Base-by-base conservation (phyloP, 2,797 vertebrate genomes). In the Ispidina picta region DNA sequence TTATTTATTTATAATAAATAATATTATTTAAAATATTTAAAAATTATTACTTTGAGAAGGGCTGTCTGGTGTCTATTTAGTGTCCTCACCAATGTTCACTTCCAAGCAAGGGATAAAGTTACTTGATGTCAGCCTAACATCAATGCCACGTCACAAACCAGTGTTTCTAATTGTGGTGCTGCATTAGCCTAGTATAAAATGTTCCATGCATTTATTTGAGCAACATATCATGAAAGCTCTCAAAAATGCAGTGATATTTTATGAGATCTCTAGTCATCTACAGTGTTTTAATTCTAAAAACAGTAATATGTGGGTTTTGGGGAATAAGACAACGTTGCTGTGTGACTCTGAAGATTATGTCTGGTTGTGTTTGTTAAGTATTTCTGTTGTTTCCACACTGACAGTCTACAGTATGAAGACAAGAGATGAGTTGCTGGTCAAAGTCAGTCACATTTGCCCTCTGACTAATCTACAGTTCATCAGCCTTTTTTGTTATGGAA, bases 201-300 rank as follows among this genome's bases (percentile, higher is more conserved):
- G 69, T 86, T 92, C 76, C 25, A 29, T 17, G 19, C 43, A 71
- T 92, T 96, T 94, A 73, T 94, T 93, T 93, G 78, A 96, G 91
- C 73, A 94, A 82, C 73, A 66, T 33, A 51, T 78, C 39, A n/a
- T 83, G 71, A 96, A 97, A 96, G 90, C 56, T 52, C 48, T 70
- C 89, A 82, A 94, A 96, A 95, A 94, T 85, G 90, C 96, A 94
- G 75, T 58, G 56, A 28, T 80, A 71, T 96, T 96, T 97, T 96
- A 92, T 96, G 82, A 94, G 72, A 96, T 88, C 92, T 77, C 31
- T 41, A 88, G 81, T 76, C 77, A 93, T 71, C 80, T 95, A 91
- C 92, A 95, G 83, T 96, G 96, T 95, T 37, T 81, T 83, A 9
- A 14, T 70, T 86, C 89, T 79, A 96, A 94, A 95, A 86, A 56